A percentile compares a stretch with the other conserved stretches of the same genome.
These are phyloP conservation scores for Drosophila niveifrons DNA, from an alignment of 2,888 invertebrate genomes.

Conservation along the genomic window DNA sequence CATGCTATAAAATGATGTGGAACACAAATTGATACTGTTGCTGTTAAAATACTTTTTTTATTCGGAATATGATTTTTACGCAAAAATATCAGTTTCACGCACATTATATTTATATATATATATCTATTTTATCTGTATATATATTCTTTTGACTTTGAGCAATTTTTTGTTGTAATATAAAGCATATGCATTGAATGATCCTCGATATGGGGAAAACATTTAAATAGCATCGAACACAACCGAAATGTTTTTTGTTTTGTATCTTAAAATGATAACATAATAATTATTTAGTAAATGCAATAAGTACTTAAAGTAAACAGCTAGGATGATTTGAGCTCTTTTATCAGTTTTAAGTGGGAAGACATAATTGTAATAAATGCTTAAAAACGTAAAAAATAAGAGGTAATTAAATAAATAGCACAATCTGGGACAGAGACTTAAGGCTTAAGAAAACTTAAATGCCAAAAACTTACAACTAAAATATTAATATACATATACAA, in stretches of 20 bases:
- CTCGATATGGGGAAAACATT: constrained; percentile 3
- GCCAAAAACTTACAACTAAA: constrained; percentile 31
- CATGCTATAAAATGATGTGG: background rate
- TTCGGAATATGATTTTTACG: constrained; percentile 48
- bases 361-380: constrained; percentile 37
- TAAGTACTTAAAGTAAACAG: constrained; percentile 21
- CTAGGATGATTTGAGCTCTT: constrained; percentile 17
- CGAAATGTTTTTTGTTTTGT: constrained; percentile 42
- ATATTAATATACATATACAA: constrained; percentile 26
- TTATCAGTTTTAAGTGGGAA: constrained; percentile 42
- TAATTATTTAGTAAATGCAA: constrained; percentile 52
- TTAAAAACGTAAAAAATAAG: constrained; percentile 17
- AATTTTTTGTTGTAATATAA: constrained; percentile 31
- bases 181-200: constrained; percentile 20
- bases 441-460: constrained; percentile 21
- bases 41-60: constrained; percentile 61
- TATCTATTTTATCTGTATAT: constrained; percentile 8
- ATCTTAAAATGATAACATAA: background rate
- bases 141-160: constrained; percentile 17
- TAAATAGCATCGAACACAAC: constrained; percentile 60
- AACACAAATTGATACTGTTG: constrained; percentile 6
- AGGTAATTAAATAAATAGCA: constrained; percentile 30
- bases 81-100: constrained; percentile 25
- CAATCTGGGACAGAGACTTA: constrained; percentile 23
- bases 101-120: constrained; percentile 3